These are phyloP conservation scores for Galbula dea DNA, from an alignment of 2,113 vertebrate genomes.

Conservation along the genomic window DNA sequence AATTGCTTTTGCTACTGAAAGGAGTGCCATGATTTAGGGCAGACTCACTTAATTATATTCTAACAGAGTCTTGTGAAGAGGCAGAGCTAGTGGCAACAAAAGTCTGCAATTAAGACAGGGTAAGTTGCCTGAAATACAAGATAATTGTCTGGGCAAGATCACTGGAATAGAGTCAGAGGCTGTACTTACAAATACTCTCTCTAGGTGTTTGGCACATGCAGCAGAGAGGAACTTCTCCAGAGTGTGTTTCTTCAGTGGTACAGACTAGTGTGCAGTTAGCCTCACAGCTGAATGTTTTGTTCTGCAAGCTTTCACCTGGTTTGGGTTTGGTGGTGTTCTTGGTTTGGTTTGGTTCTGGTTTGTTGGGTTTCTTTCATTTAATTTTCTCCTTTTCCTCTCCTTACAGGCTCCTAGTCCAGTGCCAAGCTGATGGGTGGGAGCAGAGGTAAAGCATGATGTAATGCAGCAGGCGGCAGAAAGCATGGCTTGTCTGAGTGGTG, in stretches of 20 bases:
- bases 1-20: not conserved
- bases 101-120: slow-evolving; percentile 34
- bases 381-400: slow-evolving; percentile 1
- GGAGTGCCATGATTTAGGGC: not conserved
- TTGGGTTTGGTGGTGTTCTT: not conserved
- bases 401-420: slow-evolving; percentile 51
- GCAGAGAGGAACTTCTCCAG: not conserved
- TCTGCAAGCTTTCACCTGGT: not conserved
- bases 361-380: not conserved
- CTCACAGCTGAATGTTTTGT: slow-evolving; percentile 41
- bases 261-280: not conserved
- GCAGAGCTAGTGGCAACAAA: slow-evolving; percentile 26
- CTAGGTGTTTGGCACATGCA: not conserved
- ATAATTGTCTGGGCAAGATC: slow-evolving; percentile 13
- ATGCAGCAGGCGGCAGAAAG: slow-evolving; percentile 72
- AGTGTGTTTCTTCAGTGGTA: not conserved
- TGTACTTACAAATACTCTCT: not conserved
- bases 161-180: not conserved
- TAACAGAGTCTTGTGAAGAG: slow-evolving; percentile 11
- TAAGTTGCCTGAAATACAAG: slow-evolving; percentile 29
- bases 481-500: slow-evolving; percentile 73
- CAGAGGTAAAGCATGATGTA: slow-evolving; percentile 81
- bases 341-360: not conserved
- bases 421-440: slow-evolving; percentile 65
- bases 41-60: slow-evolving; percentile 31